Conservation (phyloP, 2,797 vertebrate species). For the Lepilemur septentrionalis region DNA sequence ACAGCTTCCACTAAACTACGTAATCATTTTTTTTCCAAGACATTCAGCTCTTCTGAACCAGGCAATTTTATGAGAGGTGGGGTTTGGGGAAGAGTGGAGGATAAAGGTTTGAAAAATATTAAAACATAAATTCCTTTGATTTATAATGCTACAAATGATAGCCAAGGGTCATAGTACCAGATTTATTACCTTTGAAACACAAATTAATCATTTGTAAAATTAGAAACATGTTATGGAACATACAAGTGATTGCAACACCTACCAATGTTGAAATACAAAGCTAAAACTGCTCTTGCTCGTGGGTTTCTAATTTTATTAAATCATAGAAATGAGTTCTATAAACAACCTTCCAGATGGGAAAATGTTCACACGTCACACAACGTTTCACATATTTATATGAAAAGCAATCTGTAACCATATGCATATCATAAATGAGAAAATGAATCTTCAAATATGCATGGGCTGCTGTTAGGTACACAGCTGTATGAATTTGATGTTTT, state of each 20-base stretch:
- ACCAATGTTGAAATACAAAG: constrained; percentile 71
- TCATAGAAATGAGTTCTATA: constrained; percentile 84
- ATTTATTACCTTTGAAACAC: constrained; percentile 72
- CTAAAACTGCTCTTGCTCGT: constrained; percentile 71
- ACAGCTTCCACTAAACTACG: constrained; percentile 51
- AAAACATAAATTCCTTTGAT: constrained; percentile 33
- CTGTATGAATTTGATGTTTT: constrained; percentile 69
- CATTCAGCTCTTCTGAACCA: constrained; percentile 56
- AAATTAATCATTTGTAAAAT: constrained; percentile 78
- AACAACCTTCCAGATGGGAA: constrained; percentile 85
- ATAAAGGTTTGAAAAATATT: constrained; percentile 40
- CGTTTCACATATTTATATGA: constrained; percentile 84
- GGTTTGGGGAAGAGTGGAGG: not conserved
- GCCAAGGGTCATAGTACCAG: not conserved
- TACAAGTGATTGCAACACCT: constrained; percentile 56
- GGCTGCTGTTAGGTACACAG: constrained; percentile 72
- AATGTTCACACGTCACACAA: constrained; percentile 82
- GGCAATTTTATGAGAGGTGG: constrained; percentile 52
- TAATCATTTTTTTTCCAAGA: constrained; percentile 61
- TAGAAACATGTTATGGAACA: constrained; percentile 67
- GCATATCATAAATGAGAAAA: constrained; percentile 78
- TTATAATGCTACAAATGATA: constrained; percentile 40
- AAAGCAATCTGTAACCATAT: constrained; percentile 83
- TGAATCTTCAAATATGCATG: constrained; percentile 74
- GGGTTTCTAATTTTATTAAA: constrained; percentile 77